Evolutionary conservation across 1,140 invertebrate genomes (phyloP).

Genomic region (Campoletis sonorensis): DNA sequence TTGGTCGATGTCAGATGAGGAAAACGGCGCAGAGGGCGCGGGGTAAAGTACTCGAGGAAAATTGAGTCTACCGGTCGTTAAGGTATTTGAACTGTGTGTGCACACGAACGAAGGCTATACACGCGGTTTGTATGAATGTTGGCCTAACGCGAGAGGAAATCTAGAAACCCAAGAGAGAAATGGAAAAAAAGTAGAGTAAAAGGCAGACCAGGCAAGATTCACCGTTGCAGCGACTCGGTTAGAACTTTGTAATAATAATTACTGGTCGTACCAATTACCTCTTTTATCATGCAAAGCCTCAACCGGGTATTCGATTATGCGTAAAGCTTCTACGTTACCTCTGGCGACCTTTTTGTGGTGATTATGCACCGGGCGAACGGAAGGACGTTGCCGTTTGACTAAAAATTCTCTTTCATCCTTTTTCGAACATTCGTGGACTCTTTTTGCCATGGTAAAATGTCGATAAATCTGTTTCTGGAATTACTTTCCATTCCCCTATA

Average conservation of each 20-base stretch:
- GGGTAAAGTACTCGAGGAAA: conserved; percentile 50
- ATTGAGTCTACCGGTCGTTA: conserved; percentile 52
- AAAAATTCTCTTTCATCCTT: no score
- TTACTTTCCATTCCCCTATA: no score
- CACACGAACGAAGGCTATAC: conserved; percentile 7
- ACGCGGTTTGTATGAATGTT: neutral
- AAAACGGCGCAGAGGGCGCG: neutral
- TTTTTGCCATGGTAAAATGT: no score
- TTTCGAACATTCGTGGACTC: no score
- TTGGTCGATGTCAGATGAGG: neutral
- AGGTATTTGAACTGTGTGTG: conserved; percentile 46
- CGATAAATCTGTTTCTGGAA: no score
- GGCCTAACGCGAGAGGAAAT: neutral
- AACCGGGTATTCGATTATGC: conserved; percentile 33
- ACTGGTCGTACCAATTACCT: conserved; percentile 31
- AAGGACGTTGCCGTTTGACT: no score
- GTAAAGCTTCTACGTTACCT: neutral
- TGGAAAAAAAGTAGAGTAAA: neutral
- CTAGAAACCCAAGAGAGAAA: neutral
- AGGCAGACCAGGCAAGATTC: neutral
- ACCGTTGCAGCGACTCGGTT: conserved; percentile 50
- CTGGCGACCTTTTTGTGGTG: no score
- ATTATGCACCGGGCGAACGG: no score
- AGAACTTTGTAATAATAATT: conserved; percentile 58
- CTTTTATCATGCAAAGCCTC: conserved; percentile 35